Base-by-base conservation (phyloP, 35 echinoderm and acorn worm species). In the Apostichopus parvimensis region DNA sequence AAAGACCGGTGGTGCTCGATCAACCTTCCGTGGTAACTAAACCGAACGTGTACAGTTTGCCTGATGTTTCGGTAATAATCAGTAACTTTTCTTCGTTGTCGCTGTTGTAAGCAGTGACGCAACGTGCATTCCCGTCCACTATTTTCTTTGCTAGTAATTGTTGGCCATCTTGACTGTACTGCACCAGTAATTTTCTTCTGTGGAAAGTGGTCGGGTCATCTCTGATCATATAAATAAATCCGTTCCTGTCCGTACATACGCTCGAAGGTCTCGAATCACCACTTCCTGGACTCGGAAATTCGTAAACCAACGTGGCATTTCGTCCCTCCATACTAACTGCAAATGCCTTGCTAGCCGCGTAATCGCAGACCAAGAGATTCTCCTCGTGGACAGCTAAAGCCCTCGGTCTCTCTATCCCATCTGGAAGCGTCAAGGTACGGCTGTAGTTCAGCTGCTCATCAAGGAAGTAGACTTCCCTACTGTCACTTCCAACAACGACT, bases 161-260 rank as follows among this genome's bases (percentile, higher is more conserved):
- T 28, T 54, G 59, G 34, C 25, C 85, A 87, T 62, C 24, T 71
- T 57, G 18, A 65, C 59, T 87, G 85, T 87, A 87, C 59, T 87
- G 85, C 21, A 26, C 64, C 24, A 87, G 54, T n/a, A 87, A 18
- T 13, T 57, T 82, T 9, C 55, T 55, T 57, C 45, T 56, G 10
- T 55, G 85, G 14, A 22, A 15, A 45, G 57, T 58, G 14, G 22
- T 28, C 17, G 59, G 25, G 11, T 26, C 12, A 21, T 59, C 23
- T 59, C 85, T 58, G 23, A 87, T 54, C 23, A 87, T 15, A 52
- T 87, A 87, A 8, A 87, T 34, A 59, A 87, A 62, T 23, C 85
- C 64, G 24, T 65, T 87, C 11, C 26, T 87, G 85, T 87, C 85
- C 25, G 64, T 34, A 52, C 85, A 87, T 65, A 87, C 57, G 58